Conservation (phyloP, 2,797 vertebrate species). For the Esox masquinongy region DNA sequence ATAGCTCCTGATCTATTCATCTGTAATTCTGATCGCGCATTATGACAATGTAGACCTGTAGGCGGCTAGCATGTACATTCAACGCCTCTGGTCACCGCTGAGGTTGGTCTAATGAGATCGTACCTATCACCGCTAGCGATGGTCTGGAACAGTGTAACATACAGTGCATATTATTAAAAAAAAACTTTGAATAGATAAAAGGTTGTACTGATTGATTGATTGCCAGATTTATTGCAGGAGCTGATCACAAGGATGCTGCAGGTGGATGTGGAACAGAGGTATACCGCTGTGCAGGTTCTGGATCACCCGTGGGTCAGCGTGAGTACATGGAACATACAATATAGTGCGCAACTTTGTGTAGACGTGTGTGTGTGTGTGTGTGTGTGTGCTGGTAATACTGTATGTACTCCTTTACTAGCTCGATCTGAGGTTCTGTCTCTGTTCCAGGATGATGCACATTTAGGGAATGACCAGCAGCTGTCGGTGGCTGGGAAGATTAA, state of each 20-base stretch:
- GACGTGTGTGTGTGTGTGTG: not conserved
- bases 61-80: no score
- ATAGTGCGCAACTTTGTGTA: not conserved
- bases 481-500: constrained; percentile 96
- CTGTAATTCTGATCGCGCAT: no score
- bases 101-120: no score
- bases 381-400: not conserved
- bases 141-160: not conserved
- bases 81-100: no score
- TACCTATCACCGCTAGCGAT: no score
- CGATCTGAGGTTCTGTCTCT: constrained; percentile 20
- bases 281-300: constrained; percentile 89
- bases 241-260: constrained; percentile 94
- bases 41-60: no score
- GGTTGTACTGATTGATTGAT: constrained; percentile 22
- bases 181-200: not conserved
- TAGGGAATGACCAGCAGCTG: constrained; percentile 89
- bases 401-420: not conserved
- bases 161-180: not conserved
- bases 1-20: no score
- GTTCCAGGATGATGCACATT: constrained; percentile 86
- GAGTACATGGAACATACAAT: constrained; percentile 60
- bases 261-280: constrained; percentile 87
- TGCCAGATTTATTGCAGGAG: constrained; percentile 71
- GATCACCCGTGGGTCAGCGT: constrained; percentile 97